Evolutionary conservation across 2,113 vertebrate species (phyloP).

Genomic region (Pygoscelis adeliae): DNA sequence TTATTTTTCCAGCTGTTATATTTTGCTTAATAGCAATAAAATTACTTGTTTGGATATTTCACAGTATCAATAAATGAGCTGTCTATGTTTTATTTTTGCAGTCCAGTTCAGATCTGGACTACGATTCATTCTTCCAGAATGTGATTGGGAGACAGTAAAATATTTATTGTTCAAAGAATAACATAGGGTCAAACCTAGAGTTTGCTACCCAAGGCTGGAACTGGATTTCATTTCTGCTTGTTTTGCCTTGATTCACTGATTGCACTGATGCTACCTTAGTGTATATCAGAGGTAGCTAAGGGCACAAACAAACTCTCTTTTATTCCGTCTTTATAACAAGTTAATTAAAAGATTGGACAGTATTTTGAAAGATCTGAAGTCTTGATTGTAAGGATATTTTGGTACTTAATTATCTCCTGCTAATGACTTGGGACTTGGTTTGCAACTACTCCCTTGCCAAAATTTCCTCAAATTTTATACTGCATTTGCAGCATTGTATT

Average conservation of each 20-base stretch:
- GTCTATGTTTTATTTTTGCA: conserved; percentile 45
- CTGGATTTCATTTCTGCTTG: not conserved
- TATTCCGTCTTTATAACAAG: not conserved
- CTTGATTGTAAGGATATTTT: not conserved
- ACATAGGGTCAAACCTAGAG: not conserved
- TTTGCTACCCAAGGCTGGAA: not conserved
- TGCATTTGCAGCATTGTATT: not conserved
- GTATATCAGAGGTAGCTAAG: not conserved
- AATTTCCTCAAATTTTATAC: not conserved
- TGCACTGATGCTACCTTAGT: not conserved
- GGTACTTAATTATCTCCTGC: not conserved
- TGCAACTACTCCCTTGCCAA: not conserved
- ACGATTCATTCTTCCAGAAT: not conserved
- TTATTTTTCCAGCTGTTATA: conserved; percentile 66
- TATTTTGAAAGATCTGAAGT: not conserved
- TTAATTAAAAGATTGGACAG: not conserved
- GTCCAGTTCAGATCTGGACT: conserved; percentile 8
- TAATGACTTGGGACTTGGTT: not conserved
- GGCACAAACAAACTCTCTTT: not conserved
- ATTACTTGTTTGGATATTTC: conserved; percentile 57
- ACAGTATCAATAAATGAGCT: conserved; percentile 52
- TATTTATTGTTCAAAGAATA: conserved; percentile 21
- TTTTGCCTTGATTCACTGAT: not conserved
- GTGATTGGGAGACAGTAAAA: not conserved
- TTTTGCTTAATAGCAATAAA: conserved; percentile 58